Conservation (phyloP, 2,888 invertebrate genomes). For the Mythimna pallens region DNA sequence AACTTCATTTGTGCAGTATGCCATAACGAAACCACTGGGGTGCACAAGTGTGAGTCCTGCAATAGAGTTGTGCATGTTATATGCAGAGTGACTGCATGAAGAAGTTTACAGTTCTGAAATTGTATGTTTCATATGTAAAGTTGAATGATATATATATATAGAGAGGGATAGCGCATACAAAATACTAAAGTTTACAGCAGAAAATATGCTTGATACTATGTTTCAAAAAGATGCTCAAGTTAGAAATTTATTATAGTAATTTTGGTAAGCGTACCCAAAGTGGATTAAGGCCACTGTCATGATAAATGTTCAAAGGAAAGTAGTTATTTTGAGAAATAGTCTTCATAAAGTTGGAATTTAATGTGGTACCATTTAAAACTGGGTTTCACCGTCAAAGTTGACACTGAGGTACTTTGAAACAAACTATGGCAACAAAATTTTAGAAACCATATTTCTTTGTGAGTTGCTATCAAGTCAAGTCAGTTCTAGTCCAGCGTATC, state of each 20-base stretch:
- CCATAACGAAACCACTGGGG: not conserved
- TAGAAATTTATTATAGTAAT: not conserved
- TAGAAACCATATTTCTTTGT: conserved; percentile 2
- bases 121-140: not conserved
- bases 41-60: not conserved
- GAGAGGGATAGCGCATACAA: not conserved
- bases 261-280: not conserved
- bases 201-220: not conserved
- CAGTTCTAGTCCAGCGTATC: no score
- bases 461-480: not conserved
- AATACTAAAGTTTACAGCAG: not conserved
- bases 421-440: not conserved
- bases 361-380: not conserved
- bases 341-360: conserved; percentile 1
- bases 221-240: not conserved
- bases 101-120: not conserved
- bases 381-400: not conserved
- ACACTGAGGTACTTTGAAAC: not conserved
- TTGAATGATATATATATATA: not conserved
- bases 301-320: not conserved
- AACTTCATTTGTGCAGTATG: not conserved
- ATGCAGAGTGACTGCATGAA: not conserved
- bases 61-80: not conserved
- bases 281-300: not conserved
- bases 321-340: not conserved